phyloP scores from a whole-genome alignment of 2,888 invertebrate genomes.

The Troides aeacus region DNA sequence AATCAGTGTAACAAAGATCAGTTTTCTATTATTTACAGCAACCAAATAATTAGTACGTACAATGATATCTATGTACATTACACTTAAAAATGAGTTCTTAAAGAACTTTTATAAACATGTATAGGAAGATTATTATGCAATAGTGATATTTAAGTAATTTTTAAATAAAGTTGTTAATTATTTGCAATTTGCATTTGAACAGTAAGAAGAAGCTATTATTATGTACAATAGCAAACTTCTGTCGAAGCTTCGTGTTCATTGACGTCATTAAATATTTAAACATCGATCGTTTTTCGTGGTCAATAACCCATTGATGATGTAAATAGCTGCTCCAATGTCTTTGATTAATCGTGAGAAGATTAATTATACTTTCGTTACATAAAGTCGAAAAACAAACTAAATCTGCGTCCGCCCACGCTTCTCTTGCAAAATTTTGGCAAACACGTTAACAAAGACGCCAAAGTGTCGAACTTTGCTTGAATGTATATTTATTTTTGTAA shows the following conservation, averaged over 20 bases:
- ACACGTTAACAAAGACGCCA: constrained; percentile 1
- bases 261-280: too few species aligned
- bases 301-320: not conserved
- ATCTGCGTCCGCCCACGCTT: not conserved
- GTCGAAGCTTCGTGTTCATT: too few species aligned
- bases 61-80: too few species aligned
- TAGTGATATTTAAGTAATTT: too few species aligned
- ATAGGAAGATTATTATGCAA: too few species aligned
- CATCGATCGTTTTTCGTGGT: not conserved
- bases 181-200: too few species aligned
- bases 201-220: too few species aligned
- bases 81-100: too few species aligned
- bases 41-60: not conserved
- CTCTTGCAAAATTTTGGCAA: not conserved
- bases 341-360: not conserved
- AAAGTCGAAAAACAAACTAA: not conserved
- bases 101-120: too few species aligned
- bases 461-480: not conserved
- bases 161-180: too few species aligned
- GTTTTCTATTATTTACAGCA: not conserved
- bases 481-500: constrained; percentile 1
- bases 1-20: too few species aligned
- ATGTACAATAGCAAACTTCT: too few species aligned
- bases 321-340: not conserved
- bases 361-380: not conserved